Evolutionary conservation across 2,888 invertebrate genomes (phyloP), one percentile per base, ranked within the genome.

Genomic region (Plutella xylostella): DNA sequence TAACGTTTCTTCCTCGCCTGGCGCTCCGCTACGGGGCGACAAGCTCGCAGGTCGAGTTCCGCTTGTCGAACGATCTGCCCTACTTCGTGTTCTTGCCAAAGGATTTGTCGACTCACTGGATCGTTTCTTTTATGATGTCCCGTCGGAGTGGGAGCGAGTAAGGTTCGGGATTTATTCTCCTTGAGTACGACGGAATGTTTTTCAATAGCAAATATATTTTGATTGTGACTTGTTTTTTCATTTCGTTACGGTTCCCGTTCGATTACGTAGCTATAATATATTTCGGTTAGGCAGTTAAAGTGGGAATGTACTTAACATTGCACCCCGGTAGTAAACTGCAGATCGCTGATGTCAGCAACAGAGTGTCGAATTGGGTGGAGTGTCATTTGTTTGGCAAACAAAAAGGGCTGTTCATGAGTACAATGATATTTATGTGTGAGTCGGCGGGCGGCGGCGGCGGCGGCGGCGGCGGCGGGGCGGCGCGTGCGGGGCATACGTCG

Each of bases 61-160:
- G 68, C 77, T 72, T 73, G 78, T 76, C 74, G 72, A 75, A 76
- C 76, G 75, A 78, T 77, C 74, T 79, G 75, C 76, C 75, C 74
- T 72, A 77, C 75, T 76, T 72, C 75, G 71, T 77, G 77, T 76
- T 78, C 76, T 73, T 75, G 78, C 75, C 75, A 73, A 76, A 76
- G 78, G 78, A 79, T 80, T 80, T 79, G 79, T 77, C 72, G 75
- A 72, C 71, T 71, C 72, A 72, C 70, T 73, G 72, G 71, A 74
- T 72, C 75, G 72, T 76, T 77, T 73, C 74, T 73, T 77, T 77
- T 78, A 76, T 73, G 78, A 74, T 73, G 70, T 72, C 69, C 61
- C 62, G 61, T 57, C 61, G 65, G 65, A 68, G 71, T 66, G 72
- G 74, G 75, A 72, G 72, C 72, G 72, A 70, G 70, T 37, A n/a